Evolutionary conservation across 2,113 vertebrate genomes (phyloP).

Genomic region (Hippocampus guttulatus): DNA sequence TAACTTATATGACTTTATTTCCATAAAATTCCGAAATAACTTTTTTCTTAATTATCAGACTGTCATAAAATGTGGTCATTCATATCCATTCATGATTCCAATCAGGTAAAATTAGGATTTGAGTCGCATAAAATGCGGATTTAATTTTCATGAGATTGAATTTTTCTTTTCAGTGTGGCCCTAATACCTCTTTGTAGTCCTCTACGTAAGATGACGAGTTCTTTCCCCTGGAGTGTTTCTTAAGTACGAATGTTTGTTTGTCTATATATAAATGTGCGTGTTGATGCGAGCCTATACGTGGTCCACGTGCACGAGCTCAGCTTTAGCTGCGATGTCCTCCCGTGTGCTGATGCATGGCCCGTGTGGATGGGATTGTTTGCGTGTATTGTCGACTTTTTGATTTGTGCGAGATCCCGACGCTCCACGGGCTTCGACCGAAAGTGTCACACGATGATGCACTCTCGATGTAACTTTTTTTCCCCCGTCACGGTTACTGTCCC

Average conservation of each 20-base stretch:
- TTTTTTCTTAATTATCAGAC: neutral
- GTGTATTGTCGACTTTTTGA: slow-evolving; percentile 28
- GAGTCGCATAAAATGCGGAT: neutral
- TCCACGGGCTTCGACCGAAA: slow-evolving; percentile 61
- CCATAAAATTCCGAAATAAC: neutral
- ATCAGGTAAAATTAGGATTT: neutral
- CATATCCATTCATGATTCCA: neutral
- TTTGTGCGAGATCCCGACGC: slow-evolving; percentile 41
- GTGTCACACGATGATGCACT: slow-evolving; percentile 69
- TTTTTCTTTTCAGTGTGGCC: slow-evolving; percentile 1
- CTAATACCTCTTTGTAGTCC: slow-evolving; percentile 16
- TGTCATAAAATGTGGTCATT: neutral
- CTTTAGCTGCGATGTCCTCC: slow-evolving; percentile 64
- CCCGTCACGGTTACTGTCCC: slow-evolving; percentile 44
- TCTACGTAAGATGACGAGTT: slow-evolving; percentile 35
- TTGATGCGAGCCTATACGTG: slow-evolving; percentile 61
- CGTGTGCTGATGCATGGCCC: slow-evolving; percentile 81
- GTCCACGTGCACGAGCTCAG: slow-evolving; percentile 71
- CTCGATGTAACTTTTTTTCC: slow-evolving; percentile 58
- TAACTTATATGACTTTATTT: neutral
- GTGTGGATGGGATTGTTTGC: slow-evolving; percentile 29
- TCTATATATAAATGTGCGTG: slow-evolving; percentile 10
- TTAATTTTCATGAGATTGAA: neutral
- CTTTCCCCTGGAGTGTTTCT: slow-evolving; percentile 31
- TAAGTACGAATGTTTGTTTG: slow-evolving; percentile 18